Base-by-base conservation (phyloP, 1,140 invertebrate species). In the Zaprionus capensis region DNA sequence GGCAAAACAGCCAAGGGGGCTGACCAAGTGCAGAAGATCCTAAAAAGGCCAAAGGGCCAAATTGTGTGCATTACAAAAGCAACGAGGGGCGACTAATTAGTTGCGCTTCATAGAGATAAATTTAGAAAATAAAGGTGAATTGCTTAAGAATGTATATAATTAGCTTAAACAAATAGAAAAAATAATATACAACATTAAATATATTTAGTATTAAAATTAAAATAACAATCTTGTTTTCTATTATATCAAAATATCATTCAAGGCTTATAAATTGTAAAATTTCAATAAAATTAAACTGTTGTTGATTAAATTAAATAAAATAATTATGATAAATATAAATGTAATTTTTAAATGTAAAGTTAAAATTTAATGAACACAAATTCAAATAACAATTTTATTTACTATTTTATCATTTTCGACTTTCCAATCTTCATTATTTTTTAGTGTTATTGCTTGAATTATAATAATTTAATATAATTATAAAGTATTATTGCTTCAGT, bases 1-100 rank as follows among this genome's bases (percentile, higher is more conserved):
- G 44, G 57, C 76, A 76, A 64, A 64, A 85, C 76, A 85, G 69
- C 83, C 69, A 69, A 68, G 65, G 61, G 76, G 61, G 57, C 72
- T 78, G 75, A 70, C 64, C 74, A 59, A 74, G 67, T 62, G 51
- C 66, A 64, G 36, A 66, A 76, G 63, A 72, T 66, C 58, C 73
- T 76, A 72, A 76, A 76, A 71, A 71, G 63, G 46, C 77, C 77
- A 59, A 71, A 67, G 77, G 73, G 77, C 53, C 67, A 76, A 65
- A 64, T 58, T 70, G 44, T 62, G 46, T 36, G 55, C 26, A 44
- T 34, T 41, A n/a, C 44, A 67, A 44, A 24, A 36, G 22, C 44
- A 1, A 46, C 77, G 73, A 76, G 73, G 31, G 73, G 44, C 12
- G 51, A 12, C 46, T 5, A 6, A 38, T 28, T 5, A 64, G 41